Base-by-base conservation (phyloP, 2,888 invertebrate species). In the Agrilus biguttatus region DNA sequence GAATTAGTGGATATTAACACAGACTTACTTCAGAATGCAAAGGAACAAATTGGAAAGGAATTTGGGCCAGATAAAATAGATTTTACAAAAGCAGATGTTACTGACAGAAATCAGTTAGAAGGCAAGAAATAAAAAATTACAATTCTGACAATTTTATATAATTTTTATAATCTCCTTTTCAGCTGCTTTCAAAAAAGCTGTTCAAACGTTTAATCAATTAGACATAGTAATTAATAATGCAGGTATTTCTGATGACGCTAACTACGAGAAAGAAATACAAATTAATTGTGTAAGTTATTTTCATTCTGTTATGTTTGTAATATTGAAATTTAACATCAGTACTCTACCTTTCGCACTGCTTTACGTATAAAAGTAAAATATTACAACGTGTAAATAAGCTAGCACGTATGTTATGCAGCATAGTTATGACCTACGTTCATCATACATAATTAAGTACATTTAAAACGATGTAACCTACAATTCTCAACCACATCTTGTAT, bases 61-160 rank as follows among this genome's bases (percentile, higher is more conserved):
- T 64, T 68, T 44, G 75, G 73, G 49, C 55, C 8, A 61, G 17
- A 63, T 14, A 69, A 63, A 48, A 69, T 66, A 0, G 53, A 65
- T 4, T 77, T 70, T 51, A 54, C 71, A 12, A 66, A 66, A 48
- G 69, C 70, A 44, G 72, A 76, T 40, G 72, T 75, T n/a, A 67
- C 68, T 0, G 66, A 64, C 14, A 40, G 51, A 19, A 50, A 56
- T 8, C 67, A 75, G 47, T 51, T 72, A 2, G 65, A 70, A 48
- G 57, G 65, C 65, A 51, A 17, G 4, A 2, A 17, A 17, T 17
- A 2, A 2, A 2, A 14, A 17, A 19, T 19, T 12, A 13, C 7
- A 19, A 19, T 19, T 17, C 17, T 4, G 17, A 17, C 17, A n/a
- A 10, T 14, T 19, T 37, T 37, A 17, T 21, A 13, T 5, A 38